Conservation (phyloP, 2,113 vertebrate genomes). For the Ranitomeya variabilis region DNA sequence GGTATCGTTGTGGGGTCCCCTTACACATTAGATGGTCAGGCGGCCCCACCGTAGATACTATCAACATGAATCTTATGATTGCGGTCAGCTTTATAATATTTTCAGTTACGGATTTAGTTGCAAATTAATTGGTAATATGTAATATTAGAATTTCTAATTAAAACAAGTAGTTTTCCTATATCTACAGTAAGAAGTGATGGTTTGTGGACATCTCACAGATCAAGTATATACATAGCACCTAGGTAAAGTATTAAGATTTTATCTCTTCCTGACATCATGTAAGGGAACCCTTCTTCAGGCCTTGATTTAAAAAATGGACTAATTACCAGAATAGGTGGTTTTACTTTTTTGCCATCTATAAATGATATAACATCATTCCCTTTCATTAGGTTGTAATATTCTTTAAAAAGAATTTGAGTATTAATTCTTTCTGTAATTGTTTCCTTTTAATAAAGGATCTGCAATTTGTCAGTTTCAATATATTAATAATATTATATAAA, state of each 20-base stretch:
- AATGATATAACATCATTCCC: neutral
- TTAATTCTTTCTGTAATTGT: neutral
- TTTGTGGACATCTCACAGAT: slow-evolving; percentile 4
- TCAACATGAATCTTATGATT: too few relatives aligned
- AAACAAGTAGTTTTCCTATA: neutral
- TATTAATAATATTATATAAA: neutral
- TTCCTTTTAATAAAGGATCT: neutral
- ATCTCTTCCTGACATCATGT: slow-evolving; percentile 5
- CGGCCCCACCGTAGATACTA: too few relatives aligned
- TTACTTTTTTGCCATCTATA: neutral
- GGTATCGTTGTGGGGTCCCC: too few relatives aligned
- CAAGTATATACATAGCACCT: slow-evolving; percentile 51
- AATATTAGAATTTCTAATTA: neutral
- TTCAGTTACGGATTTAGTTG: neutral
- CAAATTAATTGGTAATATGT: neutral
- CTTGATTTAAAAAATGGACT: neutral
- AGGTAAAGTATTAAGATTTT: slow-evolving; percentile 7
- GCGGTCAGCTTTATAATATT: neutral
- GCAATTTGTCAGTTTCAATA: neutral
- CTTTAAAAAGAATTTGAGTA: neutral
- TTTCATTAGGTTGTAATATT: neutral
- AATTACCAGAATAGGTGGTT: neutral
- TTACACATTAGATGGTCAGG: too few relatives aligned
- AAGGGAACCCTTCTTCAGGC: neutral
- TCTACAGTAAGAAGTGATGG: neutral